Evolutionary conservation across 2,113 vertebrate species (phyloP).

Genomic region (Chunga burmeisteri): DNA sequence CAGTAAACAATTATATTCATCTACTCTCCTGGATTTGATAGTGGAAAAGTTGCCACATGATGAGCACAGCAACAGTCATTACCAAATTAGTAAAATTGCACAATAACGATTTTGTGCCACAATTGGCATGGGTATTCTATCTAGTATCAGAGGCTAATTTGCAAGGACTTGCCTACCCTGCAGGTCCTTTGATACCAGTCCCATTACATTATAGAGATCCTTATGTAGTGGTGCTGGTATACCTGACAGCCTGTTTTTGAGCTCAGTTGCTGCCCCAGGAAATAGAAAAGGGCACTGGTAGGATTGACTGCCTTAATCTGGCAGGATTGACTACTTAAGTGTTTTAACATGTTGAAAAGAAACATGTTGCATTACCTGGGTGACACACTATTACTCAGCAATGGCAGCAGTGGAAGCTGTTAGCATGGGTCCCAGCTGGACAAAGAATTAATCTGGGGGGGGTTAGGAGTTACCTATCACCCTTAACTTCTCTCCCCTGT

Average conservation of each 20-base stretch:
- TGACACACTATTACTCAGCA: not conserved
- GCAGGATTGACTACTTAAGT: not conserved
- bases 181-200: not conserved
- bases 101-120: not conserved
- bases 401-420: not conserved
- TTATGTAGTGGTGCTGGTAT: not conserved
- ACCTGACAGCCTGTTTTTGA: not conserved
- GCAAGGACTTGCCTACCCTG: not conserved
- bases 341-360: not conserved
- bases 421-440: not conserved
- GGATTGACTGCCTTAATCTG: not conserved
- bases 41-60: not conserved
- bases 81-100: conserved; percentile 1
- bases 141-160: not conserved
- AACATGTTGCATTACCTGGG: not conserved
- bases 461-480: not conserved
- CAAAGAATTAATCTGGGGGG: not conserved
- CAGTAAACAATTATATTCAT: not conserved
- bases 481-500: not conserved
- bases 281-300: not conserved
- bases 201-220: not conserved
- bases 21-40: not conserved
- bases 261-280: not conserved
- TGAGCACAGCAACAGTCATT: not conserved
- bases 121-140: not conserved